These are phyloP conservation scores for Brevipalpus yothersi DNA, from an alignment of 1,140 invertebrate species.

Conservation along the genomic window DNA sequence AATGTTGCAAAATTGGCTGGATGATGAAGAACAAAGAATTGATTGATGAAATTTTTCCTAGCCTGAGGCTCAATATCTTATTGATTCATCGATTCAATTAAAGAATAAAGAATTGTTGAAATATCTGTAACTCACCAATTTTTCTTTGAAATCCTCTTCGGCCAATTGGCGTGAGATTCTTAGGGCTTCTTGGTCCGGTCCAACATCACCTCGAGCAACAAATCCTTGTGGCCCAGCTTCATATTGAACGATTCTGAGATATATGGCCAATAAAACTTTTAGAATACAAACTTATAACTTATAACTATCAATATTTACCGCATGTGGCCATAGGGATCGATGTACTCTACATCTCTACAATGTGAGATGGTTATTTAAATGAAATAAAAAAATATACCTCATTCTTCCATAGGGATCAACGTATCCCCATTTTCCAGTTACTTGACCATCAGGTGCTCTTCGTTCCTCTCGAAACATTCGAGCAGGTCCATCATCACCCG, in stretches of 20 bases:
- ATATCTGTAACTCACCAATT: background rate
- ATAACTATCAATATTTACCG: background rate
- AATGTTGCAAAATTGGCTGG: background rate
- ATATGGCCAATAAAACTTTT: background rate
- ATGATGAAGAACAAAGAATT: too few species aligned
- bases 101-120: too few species aligned
- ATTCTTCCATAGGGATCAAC: slow-evolving; percentile 9
- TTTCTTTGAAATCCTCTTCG: background rate
- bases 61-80: too few species aligned
- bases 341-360: background rate
- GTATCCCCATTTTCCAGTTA: slow-evolving; percentile 8
- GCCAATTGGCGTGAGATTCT: background rate
- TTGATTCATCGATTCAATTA: too few species aligned
- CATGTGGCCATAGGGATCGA: background rate
- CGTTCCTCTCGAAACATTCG: slow-evolving; percentile 6
- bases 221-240: slow-evolving; percentile 6
- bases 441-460: background rate
- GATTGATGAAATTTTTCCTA: too few species aligned
- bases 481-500: slow-evolving; percentile 1
- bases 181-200: slow-evolving; percentile 3
- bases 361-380: background rate
- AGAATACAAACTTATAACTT: background rate
- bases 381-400: slow-evolving; percentile 1
- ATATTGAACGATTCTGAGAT: slow-evolving; percentile 7
- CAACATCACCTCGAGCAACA: slow-evolving; percentile 4